Conservation (phyloP, 2,113 vertebrate genomes). For the Chauna torquata region DNA sequence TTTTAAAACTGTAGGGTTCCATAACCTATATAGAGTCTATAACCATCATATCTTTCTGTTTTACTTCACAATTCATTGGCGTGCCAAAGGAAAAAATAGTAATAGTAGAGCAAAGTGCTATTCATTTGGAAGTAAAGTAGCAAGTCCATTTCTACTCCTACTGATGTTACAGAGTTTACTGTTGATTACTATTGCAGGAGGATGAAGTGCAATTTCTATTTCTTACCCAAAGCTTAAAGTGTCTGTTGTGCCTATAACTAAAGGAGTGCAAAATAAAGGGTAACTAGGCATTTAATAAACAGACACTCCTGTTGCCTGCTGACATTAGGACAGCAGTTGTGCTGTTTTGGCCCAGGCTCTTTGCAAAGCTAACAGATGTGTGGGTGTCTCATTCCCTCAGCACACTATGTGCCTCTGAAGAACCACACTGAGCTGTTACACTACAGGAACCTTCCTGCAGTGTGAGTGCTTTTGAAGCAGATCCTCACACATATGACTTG, state of each 20-base stretch:
- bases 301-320: background rate
- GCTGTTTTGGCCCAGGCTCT: background rate
- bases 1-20: background rate
- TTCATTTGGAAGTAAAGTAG: background rate
- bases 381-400: too few relatives aligned
- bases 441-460: fast-evolving
- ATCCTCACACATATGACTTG: background rate
- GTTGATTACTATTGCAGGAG: background rate
- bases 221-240: background rate
- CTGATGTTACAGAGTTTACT: background rate
- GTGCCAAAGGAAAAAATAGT: background rate
- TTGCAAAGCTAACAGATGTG: background rate
- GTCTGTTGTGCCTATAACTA: background rate
- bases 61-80: background rate
- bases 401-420: background rate
- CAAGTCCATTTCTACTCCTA: background rate
- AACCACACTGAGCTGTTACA: background rate
- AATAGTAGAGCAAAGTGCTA: background rate
- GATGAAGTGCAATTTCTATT: too few relatives aligned
- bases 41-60: background rate
- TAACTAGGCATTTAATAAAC: background rate
- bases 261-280: background rate
- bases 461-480: fast-evolving
- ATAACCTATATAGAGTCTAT: too few relatives aligned
- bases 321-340: background rate